Base-by-base conservation (phyloP, 2,113 vertebrate species). In the Sakesphorus luctuosus region DNA sequence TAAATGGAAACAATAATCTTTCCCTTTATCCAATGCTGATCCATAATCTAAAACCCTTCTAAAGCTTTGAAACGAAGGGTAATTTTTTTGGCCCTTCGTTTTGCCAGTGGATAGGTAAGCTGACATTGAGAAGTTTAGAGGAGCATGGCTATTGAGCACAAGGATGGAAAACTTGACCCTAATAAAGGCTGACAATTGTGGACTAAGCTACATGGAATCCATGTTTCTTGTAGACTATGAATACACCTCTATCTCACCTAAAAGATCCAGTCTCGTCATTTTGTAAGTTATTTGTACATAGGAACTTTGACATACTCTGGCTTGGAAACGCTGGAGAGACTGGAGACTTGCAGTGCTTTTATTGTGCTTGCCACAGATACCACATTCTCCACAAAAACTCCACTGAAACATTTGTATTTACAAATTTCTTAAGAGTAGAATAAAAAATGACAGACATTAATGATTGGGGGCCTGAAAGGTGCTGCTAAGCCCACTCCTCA, bases 1-100 rank as follows among this genome's bases (percentile, higher is more conserved):
- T 93, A 94, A 93, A 93, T 63, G 52, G 61, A 93, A 91, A 69
- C 29, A 89, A 89, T 38, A 90, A 87, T 72, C 68, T 84, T 82
- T 31, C 18, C 31, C 18, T 76, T 90, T 93, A 90, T 92, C 66
- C 6, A 2, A 1, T 56, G 35, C 25, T 44, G 93, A 93, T 86
- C 93, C 87, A 68, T 91, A 93, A 96, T 53, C 78, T 65, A 52
- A 95, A 76, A 1, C 11, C 36, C 36, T 83, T 94, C 62, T 63
- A 94, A 73, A 91, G 1, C 63, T 87, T 89, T 92, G 46, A 74
- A 88, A 44, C 2, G n/a, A 72, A 81, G 47, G 33, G 47, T 52
- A 90, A 95, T 94, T 74, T 38, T 75, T 91, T 72, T 91, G n/a
- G 17, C 17, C 38, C 29, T 69, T 25, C 33, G 83, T 96, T 88